These are phyloP conservation scores for Geotrupes spiniger DNA, from an alignment of 2,888 invertebrate genomes.

Conservation along the genomic window DNA sequence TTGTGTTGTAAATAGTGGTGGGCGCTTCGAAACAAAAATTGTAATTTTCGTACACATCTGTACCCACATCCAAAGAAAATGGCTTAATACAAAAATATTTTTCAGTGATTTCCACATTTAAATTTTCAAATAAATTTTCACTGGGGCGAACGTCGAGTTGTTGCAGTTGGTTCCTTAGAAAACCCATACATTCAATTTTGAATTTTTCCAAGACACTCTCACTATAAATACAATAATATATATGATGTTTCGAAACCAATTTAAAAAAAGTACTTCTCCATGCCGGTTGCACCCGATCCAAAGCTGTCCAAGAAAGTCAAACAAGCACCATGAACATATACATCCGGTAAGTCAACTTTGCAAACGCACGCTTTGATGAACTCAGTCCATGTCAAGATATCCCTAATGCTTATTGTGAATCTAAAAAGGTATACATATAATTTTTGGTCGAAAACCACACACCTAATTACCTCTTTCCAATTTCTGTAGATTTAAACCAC, in stretches of 20 bases:
- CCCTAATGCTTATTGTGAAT: conserved; percentile 85
- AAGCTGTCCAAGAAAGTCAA: conserved; percentile 90
- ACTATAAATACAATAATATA: conserved; percentile 35
- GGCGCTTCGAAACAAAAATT: conserved; percentile 74
- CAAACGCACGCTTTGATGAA: conserved; percentile 72
- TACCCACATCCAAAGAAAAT: conserved; percentile 67
- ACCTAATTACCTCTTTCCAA: conserved; percentile 58
- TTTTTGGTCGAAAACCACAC: not conserved
- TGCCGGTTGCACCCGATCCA: conserved; percentile 76
- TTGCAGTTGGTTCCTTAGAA: conserved; percentile 57
- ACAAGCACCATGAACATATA: conserved; percentile 87
- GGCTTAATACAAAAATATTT: conserved; percentile 71
- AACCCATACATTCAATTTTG: conserved; percentile 54
- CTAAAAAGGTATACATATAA: conserved; percentile 52
- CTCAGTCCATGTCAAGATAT: conserved; percentile 87
- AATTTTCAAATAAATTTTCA: conserved; percentile 12
- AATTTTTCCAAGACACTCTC: conserved; percentile 43
- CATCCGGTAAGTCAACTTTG: conserved; percentile 55
- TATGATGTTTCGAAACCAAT: conserved; percentile 2
- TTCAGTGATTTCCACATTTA: conserved; percentile 42
- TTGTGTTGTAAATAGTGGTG: conserved; percentile 76
- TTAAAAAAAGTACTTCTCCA: conserved; percentile 56
- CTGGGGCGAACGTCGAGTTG: conserved; percentile 16
- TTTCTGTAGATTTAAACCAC: conserved; percentile 69
- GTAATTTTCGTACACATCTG: conserved; percentile 32